Percentiles rank a stretch among this genome's conserved stretches.
phyloP scores from a whole-genome alignment of 1,140 invertebrate species.

The Habropoda laboriosa region DNA sequence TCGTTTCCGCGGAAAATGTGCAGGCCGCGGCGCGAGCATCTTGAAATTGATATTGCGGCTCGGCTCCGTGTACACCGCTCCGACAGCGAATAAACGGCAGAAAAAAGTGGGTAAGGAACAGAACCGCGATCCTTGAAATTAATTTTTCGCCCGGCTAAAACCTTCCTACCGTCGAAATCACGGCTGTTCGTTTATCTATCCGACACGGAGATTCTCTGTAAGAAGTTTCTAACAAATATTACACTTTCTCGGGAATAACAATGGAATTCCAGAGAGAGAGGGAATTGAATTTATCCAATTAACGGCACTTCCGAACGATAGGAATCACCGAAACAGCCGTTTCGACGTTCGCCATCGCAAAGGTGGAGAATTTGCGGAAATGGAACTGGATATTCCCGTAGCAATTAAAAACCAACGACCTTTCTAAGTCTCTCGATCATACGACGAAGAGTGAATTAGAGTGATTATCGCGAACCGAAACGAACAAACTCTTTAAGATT shows the following conservation, averaged over 20 bases:
- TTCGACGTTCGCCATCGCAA: neutral
- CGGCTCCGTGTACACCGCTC: neutral
- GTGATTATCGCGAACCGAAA: constrained; percentile 19
- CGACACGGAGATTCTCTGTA: no score
- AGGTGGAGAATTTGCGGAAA: neutral
- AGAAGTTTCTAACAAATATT: neutral
- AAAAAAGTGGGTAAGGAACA: neutral
- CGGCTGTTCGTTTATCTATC: no score
- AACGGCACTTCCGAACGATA: neutral
- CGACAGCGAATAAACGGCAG: neutral
- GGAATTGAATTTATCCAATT: constrained; percentile 13
- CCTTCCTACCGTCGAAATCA: no score
- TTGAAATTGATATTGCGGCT: constrained; percentile 23
- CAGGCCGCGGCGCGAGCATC: neutral
- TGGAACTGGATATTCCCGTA: neutral
- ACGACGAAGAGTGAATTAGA: constrained; percentile 10
- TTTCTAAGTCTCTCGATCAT: constrained; percentile 14
- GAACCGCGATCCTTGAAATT: neutral
- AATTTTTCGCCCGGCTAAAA: no score
- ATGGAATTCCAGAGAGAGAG: no score
- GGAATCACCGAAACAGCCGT: neutral
- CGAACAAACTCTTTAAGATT: no score
- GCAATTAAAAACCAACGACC: constrained; percentile 30
- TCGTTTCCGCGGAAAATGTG: constrained; percentile 7
- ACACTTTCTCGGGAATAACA: no score